Evolutionary conservation across 2,888 invertebrate genomes (phyloP), one percentile per base, ranked within the genome.

Genomic region (Callosobruchus maculatus): DNA sequence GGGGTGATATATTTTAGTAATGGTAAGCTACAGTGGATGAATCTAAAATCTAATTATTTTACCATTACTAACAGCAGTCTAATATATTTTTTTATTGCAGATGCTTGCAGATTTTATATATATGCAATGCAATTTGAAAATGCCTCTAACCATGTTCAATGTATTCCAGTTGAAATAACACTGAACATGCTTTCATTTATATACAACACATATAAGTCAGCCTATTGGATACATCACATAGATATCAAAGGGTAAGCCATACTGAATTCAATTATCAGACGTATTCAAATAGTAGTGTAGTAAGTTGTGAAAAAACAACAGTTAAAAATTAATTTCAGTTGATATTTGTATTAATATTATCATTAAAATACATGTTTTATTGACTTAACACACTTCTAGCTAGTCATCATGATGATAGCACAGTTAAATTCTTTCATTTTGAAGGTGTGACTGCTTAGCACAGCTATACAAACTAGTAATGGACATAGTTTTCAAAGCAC

Each of bases 371-470:
- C n/a, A n/a, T n/a, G n/a, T n/a, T n/a, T n/a, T n/a, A n/a, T n/a
- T n/a, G n/a, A n/a, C n/a, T n/a, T n/a, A n/a, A n/a, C n/a, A n/a
- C n/a, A n/a, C n/a, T n/a, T n/a, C n/a, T n/a, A n/a, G n/a, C n/a
- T n/a, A n/a, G n/a, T n/a, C n/a, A n/a, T n/a, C n/a, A n/a, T n/a
- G n/a, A n/a, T n/a, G 3, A 26, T 4, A 7, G 26, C 26, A 26
- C 26, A 26, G 7, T 4, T 26, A 7, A 26, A 70, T 49, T 22
- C 20, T 73, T 49, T 71, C 67, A 21, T 70, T 73, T 82, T 84
- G 77, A 77, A 84, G 85, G n/a, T 84, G 83, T 77, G 80, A 79
- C 20, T 84, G 85, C 78, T 74, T 84, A 70, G 74, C 80, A 5
- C 80, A 80, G 49, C 75, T 82, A 22, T 81, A 82, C 71, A 82